Percentiles rank a stretch among this genome's conserved stretches.
Evolutionary conservation across 1,140 invertebrate genomes (phyloP).

Genomic region (Trigoniulus corallinus): DNA sequence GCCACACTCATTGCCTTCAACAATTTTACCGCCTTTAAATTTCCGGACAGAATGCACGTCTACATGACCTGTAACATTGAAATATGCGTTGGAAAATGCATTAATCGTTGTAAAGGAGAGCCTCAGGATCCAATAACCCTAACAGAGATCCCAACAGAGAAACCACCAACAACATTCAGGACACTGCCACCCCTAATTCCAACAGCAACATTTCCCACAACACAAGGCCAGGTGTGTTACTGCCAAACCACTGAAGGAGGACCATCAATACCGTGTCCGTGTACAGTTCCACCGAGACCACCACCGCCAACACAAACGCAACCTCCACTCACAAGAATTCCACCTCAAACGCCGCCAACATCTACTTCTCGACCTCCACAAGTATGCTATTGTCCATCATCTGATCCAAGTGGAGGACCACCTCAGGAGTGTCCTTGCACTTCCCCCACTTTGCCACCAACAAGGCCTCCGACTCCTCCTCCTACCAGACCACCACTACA

Average conservation of each 20-base stretch:
- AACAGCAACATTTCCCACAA: neutral
- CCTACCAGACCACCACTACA: neutral
- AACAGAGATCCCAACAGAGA: neutral
- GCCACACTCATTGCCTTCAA: conserved; percentile 45
- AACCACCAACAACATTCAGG: neutral
- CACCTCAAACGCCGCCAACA: neutral
- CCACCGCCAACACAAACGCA: neutral
- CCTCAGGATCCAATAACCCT: neutral
- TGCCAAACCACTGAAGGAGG: neutral
- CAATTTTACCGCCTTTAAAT: conserved; percentile 51
- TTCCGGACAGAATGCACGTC: conserved; percentile 50
- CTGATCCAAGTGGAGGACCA: neutral
- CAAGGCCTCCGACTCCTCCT: neutral
- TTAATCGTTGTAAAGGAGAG: neutral
- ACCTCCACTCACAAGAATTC: neutral
- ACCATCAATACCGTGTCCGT: neutral
- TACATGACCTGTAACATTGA: conserved; percentile 57
- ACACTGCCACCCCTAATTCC: neutral
- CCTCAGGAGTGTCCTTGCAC: neutral
- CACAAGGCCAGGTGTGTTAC: neutral
- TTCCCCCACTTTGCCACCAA: neutral
- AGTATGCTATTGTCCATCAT: neutral
- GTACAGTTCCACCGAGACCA: neutral
- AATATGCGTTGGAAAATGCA: conserved; percentile 15
- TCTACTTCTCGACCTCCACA: neutral